Conservation (phyloP, 2,888 invertebrate genomes). For the Lordiphosa fenestrarum region DNA sequence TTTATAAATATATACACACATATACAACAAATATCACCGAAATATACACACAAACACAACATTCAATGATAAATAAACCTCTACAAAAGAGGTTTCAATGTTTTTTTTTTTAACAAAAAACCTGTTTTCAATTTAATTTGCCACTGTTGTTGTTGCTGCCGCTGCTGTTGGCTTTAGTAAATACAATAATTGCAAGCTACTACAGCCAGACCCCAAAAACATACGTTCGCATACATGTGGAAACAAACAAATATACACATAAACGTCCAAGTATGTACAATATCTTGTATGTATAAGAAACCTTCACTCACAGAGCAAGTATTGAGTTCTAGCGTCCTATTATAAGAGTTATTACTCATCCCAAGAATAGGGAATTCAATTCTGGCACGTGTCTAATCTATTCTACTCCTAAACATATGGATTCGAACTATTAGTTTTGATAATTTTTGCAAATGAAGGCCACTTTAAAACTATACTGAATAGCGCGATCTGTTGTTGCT, state of each 20-base stretch:
- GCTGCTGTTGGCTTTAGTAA: slow-evolving; percentile 66
- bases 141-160: slow-evolving; percentile 37
- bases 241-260: slow-evolving; percentile 12
- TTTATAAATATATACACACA: slow-evolving; percentile 25
- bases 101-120: slow-evolving; percentile 36
- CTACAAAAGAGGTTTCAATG: slow-evolving; percentile 73
- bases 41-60: slow-evolving; percentile 35
- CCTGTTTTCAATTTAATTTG: slow-evolving; percentile 71
- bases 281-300: slow-evolving; percentile 5
- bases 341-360: too few relatives aligned
- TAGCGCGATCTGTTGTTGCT: neutral
- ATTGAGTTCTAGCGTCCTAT: too few relatives aligned
- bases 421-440: too few relatives aligned
- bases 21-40: slow-evolving; percentile 32
- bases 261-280: neutral
- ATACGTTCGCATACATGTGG: slow-evolving; percentile 10
- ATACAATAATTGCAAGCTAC: slow-evolving; percentile 63
- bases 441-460: too few relatives aligned
- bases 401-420: too few relatives aligned
- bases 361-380: too few relatives aligned
- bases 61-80: slow-evolving; percentile 68
- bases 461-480: too few relatives aligned
- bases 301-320: too few relatives aligned
- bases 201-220: slow-evolving; percentile 52
- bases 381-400: too few relatives aligned